A percentile compares a stretch with the other conserved stretches of the same genome.
These are phyloP conservation scores for Anableps anableps DNA, from an alignment of 2,797 vertebrate species.

Conservation along the genomic window DNA sequence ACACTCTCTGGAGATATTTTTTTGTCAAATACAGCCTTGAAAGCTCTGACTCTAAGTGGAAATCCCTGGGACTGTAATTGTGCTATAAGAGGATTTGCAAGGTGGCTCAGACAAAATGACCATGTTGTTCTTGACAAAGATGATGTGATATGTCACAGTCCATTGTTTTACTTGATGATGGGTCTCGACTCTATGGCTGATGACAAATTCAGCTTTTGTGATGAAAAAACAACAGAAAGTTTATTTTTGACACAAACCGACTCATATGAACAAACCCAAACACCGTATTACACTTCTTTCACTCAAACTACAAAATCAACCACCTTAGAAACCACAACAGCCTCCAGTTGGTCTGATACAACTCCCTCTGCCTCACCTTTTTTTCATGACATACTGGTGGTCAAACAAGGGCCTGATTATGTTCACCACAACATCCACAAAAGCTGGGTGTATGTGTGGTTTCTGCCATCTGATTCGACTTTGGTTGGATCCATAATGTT, in stretches of 20 bases:
- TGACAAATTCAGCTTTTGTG: constrained; percentile 59
- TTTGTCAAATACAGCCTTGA: constrained; percentile 41
- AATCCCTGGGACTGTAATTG: constrained; percentile 90
- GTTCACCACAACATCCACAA: constrained; percentile 75
- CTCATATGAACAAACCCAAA: not conserved
- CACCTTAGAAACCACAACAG: not conserved
- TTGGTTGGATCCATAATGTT: constrained; percentile 63
- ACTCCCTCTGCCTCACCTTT: not conserved
- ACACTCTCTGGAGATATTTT: constrained; percentile 74
- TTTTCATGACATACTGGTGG: constrained; percentile 66
- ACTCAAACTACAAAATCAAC: constrained; percentile 7
- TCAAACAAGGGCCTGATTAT: constrained; percentile 68
- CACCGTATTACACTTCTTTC: not conserved
- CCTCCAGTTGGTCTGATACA: not conserved
- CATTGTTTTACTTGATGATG: constrained; percentile 29
- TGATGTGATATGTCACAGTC: constrained; percentile 62
- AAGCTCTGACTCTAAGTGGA: constrained; percentile 56
- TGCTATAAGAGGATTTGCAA: constrained; percentile 76
- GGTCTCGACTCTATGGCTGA: constrained; percentile 57
- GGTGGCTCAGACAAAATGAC: constrained; percentile 81
- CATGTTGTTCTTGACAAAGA: constrained; percentile 54
- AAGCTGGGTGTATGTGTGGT: constrained; percentile 80
- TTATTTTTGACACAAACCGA: not conserved
- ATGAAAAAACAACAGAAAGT: not conserved
- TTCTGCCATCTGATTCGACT: constrained; percentile 58